Base-by-base conservation (phyloP, 1,140 invertebrate genomes). In the Drosophila nasuta region DNA sequence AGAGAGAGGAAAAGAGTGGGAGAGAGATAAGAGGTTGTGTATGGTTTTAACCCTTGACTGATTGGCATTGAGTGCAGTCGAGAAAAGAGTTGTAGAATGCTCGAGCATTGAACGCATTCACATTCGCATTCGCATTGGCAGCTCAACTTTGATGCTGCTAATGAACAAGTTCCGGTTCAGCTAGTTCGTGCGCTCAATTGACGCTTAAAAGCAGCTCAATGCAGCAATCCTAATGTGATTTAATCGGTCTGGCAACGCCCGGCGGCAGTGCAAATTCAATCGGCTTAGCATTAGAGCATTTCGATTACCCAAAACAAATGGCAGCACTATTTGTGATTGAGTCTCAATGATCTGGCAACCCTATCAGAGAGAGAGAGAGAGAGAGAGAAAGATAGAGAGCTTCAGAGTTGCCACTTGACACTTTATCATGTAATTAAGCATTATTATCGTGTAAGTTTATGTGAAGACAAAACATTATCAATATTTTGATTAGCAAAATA, bases 11-110 rank as follows among this genome's bases (percentile, higher is more conserved):
- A 20, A 25, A 25, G 3, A 25, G 20, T 25, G 13, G 33, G 8
- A 7, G 13, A 7, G 13, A 15, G 43, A 35, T 56, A 56, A 56
- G 51, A 56, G 30, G 13, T 30, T 46, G 41, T 46, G 59, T 48
- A 17, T 66, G 52, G 62, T 35, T 66, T 72, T 72, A 72, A 72
- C 43, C 69, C 69, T 72, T 72, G 60, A 71, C 58, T 71, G 60
- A 71, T 65, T 64, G 49, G 33, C 48, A 70, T 41, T 70, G 67
- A 54, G 59, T 63, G 59, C 46, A 63, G 58, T 20, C 45, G 45
- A 25, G 20, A 25, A 25, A 8, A 17, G n/a, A 46, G 5, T 48
- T 64, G 35, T 38, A 48, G 6, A 8, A 20, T 25, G 20, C 43
- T 15, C 15, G 20, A 13, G 13, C 30, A 17, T 6, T 68, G 45